Percentiles rank a stretch among this genome's conserved stretches.
Evolutionary conservation across 2,888 invertebrate species (phyloP).

Genomic region (Polyommatus icarus): DNA sequence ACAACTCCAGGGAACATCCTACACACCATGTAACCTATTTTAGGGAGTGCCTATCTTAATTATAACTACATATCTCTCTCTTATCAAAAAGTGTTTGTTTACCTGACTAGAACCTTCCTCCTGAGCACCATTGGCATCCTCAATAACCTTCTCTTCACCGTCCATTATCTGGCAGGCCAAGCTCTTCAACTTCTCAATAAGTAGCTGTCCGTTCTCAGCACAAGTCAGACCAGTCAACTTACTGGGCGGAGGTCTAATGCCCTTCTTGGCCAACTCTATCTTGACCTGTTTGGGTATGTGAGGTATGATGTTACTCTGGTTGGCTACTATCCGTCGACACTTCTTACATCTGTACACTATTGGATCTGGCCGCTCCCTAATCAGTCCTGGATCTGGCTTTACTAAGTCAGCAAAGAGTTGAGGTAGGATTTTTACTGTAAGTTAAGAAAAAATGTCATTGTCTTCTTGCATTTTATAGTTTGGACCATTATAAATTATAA

Average conservation of each 20-base stretch:
- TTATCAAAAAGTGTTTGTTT: background rate
- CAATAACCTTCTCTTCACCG: constrained; percentile 40
- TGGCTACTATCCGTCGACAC: constrained; percentile 91
- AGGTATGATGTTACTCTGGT: constrained; percentile 87
- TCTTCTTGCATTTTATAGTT: no score
- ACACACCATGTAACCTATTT: no score
- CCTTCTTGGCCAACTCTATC: constrained; percentile 64
- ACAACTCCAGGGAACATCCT: no score
- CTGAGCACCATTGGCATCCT: constrained; percentile 42
- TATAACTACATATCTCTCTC: background rate
- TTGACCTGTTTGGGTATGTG: constrained; percentile 79
- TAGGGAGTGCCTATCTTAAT: background rate
- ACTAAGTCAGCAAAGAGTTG: constrained; percentile 88
- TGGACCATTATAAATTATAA: no score
- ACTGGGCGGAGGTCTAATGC: constrained; percentile 66
- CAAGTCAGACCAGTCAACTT: constrained; percentile 61
- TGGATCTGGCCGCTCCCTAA: constrained; percentile 88
- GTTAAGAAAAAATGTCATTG: no score
- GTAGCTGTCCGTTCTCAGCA: constrained; percentile 64
- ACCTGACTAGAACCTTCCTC: constrained; percentile 62
- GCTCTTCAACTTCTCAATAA: constrained; percentile 65
- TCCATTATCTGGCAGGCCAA: constrained; percentile 65
- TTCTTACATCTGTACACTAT: constrained; percentile 91
- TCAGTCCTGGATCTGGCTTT: constrained; percentile 88
- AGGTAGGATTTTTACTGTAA: constrained; percentile 86